Evolutionary conservation across 2,888 invertebrate genomes (phyloP).

Genomic region (Athetis lepigone): DNA sequence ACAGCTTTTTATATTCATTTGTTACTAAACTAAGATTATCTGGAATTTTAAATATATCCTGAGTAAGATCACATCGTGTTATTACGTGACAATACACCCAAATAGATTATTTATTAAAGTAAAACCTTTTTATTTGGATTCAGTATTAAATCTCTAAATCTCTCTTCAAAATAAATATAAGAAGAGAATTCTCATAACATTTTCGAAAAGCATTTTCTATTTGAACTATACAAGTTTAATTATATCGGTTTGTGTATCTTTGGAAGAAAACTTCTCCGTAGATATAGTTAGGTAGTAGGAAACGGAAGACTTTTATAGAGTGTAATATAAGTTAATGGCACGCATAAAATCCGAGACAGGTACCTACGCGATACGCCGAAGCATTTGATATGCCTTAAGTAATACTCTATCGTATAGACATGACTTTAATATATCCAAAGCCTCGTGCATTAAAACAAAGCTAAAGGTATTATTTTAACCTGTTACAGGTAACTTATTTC

Average conservation of each 20-base stretch:
- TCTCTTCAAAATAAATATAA: too few species aligned
- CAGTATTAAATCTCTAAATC: too few species aligned
- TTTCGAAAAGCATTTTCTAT: neutral
- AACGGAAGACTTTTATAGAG: conserved; percentile 81
- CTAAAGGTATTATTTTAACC: conserved; percentile 33
- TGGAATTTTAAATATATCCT: too few species aligned
- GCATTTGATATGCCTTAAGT: conserved; percentile 63
- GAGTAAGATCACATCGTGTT: neutral
- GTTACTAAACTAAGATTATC: neutral
- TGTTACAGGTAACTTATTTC: conserved; percentile 17
- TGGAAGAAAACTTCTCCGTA: conserved; percentile 68
- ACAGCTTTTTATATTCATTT: conserved; percentile 4
- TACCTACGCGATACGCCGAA: conserved; percentile 62
- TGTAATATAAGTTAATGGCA: conserved; percentile 83
- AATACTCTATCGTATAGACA: conserved; percentile 48
- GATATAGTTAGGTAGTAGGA: conserved; percentile 71
- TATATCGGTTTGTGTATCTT: conserved; percentile 59
- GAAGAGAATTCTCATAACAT: conserved; percentile 1
- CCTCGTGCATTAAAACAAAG: conserved; percentile 42
- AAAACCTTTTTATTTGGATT: neutral
- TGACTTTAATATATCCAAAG: conserved; percentile 64
- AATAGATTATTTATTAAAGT: neutral
- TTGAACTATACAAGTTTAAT: neutral
- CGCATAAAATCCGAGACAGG: conserved; percentile 79
- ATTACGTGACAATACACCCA: neutral